Evolutionary conservation across 1,140 invertebrate species (phyloP).

Genomic region (Trinorchestia longiramus): DNA sequence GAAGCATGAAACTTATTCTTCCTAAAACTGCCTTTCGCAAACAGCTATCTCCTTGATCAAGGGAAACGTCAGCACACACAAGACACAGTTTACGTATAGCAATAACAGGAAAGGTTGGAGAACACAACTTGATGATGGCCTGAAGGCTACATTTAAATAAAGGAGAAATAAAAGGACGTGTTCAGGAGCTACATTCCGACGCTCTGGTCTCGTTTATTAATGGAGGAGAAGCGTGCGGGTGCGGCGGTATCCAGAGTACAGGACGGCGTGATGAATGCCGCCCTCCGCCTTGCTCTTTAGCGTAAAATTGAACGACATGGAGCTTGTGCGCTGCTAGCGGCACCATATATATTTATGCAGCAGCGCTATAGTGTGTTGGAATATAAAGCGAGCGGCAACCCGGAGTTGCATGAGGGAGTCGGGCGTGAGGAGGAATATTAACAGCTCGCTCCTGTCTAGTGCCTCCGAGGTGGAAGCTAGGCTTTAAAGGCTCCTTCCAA

Average conservation of each 20-base stretch:
- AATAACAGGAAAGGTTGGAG: no score
- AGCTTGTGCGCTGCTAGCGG: not conserved
- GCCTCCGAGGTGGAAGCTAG: not conserved
- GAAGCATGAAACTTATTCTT: no score
- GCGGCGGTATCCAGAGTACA: not conserved
- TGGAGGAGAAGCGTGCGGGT: not conserved
- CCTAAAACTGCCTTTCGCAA: no score
- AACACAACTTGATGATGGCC: no score
- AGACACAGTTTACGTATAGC: no score
- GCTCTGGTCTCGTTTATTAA: not conserved
- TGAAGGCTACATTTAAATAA: no score
- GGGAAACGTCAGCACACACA: no score
- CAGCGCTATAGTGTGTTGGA: not conserved
- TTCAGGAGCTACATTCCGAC: not conserved
- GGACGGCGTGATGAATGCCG: not conserved
- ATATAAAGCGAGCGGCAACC: not conserved
- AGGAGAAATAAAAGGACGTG: not conserved
- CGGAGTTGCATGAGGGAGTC: not conserved
- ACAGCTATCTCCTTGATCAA: no score
- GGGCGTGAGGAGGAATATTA: not conserved
- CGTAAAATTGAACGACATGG: constrained; percentile 38
- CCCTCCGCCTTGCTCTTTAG: not conserved
- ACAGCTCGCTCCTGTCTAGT: not conserved
- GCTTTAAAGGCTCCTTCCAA: not conserved
- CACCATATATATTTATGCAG: not conserved